Conservation (phyloP, 2,888 invertebrate species). For the Tenthredo amoena region DNA sequence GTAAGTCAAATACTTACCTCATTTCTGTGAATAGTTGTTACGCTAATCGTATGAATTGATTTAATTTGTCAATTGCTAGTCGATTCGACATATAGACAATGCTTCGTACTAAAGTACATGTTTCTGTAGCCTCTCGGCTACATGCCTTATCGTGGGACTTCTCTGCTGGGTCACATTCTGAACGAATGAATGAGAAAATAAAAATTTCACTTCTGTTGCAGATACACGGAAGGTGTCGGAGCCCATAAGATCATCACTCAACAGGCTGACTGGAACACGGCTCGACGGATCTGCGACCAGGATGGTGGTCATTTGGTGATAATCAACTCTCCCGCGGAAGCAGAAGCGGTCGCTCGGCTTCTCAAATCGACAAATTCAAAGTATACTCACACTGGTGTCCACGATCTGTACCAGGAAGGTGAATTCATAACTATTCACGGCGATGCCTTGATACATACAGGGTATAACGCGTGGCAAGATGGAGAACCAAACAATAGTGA, state of each 20-base stretch:
- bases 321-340: slow-evolving; percentile 18
- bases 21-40: neutral
- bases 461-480: neutral
- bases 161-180: no score
- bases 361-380: neutral
- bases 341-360: neutral
- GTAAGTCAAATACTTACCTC: neutral
- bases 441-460: neutral
- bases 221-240: neutral
- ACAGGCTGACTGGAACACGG: neutral
- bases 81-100: neutral
- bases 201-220: neutral
- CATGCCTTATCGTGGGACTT: no score
- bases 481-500: neutral
- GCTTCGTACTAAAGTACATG: no score
- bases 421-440: slow-evolving; percentile 6
- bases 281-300: neutral
- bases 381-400: neutral
- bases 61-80: no score
- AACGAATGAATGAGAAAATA: no score
- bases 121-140: no score
- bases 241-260: neutral
- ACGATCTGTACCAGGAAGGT: neutral
- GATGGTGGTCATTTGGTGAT: slow-evolving; percentile 3
- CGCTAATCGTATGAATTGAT: neutral